A percentile compares a stretch with the other conserved stretches of the same genome.
Evolutionary conservation across 2,888 invertebrate species (phyloP).

Genomic region (Trissoscelio sp.): DNA sequence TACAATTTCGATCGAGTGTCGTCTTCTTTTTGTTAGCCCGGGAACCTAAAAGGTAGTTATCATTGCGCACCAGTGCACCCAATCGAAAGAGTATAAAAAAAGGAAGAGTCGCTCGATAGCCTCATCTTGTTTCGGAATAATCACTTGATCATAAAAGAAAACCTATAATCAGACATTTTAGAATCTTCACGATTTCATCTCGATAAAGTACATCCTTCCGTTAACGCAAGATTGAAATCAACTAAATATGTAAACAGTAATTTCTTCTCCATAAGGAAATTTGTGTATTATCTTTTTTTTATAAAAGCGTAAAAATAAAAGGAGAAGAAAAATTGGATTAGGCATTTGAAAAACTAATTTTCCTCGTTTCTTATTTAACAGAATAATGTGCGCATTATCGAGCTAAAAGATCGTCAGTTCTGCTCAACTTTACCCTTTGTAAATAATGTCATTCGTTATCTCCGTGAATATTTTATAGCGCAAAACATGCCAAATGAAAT

Average conservation of each 20-base stretch:
- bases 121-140: constrained; percentile 47
- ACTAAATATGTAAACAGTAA: constrained; percentile 2
- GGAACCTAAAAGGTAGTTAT: constrained; percentile 44
- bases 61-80: constrained; percentile 44
- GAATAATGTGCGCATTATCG: neutral
- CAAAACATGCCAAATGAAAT: constrained; percentile 25
- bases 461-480: constrained; percentile 18
- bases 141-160: constrained; percentile 47
- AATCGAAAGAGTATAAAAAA: constrained; percentile 35
- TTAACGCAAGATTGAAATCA: constrained; percentile 7
- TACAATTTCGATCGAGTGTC: constrained; percentile 28
- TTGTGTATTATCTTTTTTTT: no score
- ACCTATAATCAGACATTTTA: constrained; percentile 45
- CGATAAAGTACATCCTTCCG: constrained; percentile 14
- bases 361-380: neutral
- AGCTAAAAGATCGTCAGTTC: neutral
- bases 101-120: constrained; percentile 4
- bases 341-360: no score
- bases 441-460: constrained; percentile 23
- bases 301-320: neutral
- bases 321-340: neutral
- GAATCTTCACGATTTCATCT: constrained; percentile 21
- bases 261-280: neutral
- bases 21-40: constrained; percentile 17
- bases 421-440: constrained; percentile 7